Evolutionary conservation across 2,888 invertebrate species (phyloP).

Genomic region (Lasioglossum pauxillum): DNA sequence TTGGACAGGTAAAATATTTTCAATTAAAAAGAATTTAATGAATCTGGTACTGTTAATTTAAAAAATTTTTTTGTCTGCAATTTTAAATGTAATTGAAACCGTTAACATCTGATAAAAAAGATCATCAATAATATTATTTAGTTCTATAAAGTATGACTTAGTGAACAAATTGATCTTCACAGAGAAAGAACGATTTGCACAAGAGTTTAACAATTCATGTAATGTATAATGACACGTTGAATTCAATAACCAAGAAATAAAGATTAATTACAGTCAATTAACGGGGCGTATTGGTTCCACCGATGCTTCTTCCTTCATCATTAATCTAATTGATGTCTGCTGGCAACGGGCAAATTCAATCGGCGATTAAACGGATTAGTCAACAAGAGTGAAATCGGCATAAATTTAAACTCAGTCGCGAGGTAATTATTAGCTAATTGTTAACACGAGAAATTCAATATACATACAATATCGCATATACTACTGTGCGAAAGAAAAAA

Average conservation of each 20-base stretch:
- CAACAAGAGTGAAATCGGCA: background rate
- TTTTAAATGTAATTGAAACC: no score
- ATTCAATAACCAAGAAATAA: background rate
- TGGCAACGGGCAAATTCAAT: background rate
- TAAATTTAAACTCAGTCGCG: background rate
- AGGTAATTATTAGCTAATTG: background rate
- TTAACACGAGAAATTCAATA: background rate
- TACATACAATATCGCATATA: no score
- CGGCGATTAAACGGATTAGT: conserved; percentile 17
- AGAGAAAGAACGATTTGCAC: background rate
- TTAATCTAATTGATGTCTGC: background rate
- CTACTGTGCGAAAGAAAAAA: no score
- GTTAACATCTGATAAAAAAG: background rate
- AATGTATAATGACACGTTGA: background rate
- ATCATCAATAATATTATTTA: background rate
- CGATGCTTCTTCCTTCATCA: background rate
- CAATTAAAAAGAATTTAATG: no score
- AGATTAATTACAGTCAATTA: background rate
- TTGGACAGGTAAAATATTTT: no score
- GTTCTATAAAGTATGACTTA: background rate
- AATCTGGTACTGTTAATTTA: no score
- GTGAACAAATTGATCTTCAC: background rate
- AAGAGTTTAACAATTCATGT: background rate
- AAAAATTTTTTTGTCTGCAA: no score
- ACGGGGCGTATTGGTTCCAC: background rate